Evolutionary conservation across 2,888 invertebrate genomes (phyloP), one percentile per base, ranked within the genome.

Genomic region (Brachyopa scutellaris): DNA sequence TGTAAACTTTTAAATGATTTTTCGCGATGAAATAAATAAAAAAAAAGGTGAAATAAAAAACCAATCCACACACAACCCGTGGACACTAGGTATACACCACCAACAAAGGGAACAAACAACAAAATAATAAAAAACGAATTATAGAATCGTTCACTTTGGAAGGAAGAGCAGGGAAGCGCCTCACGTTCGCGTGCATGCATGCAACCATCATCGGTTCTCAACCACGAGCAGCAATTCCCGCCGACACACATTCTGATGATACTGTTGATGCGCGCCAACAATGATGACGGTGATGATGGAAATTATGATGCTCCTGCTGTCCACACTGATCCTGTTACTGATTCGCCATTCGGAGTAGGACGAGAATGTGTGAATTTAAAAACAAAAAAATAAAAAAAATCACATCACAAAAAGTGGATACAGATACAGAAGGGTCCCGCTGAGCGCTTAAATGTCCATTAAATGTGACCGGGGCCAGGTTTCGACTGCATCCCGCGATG

Each of bases 1-100:
- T 88, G 88, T 87, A 85, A 79, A 82, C 17, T 84, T 82, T 84
- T 69, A 87, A 87, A 88, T 88, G 86, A 86, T 87, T 87, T 86
- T 87, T 88, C 87, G 86, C 87, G 86, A 85, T 85, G 78, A 76
- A 84, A 84, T 78, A 79, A 70, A 84, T 70, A 70, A 57, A 74
- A 67, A 67, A 47, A 62, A 49, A 55, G 61, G 29, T 57, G 49
- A 49, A 45, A 33, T 23, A 15, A 51, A 42, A 45, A 59, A 31
- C 73, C 29, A 38, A 72, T 40, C 49, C 36, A 80, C 45, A 53
- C 21, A 23, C 38, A 15, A 47, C 23, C 8, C n/a, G 26, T n/a
- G n/a, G n/a, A n/a, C n/a, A n/a, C n/a, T n/a, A n/a, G 9, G 55
- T 33, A 40, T 49, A n/a, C n/a, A n/a, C 31, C 42, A 15, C 61